These are phyloP conservation scores for Ptychoptera albimana DNA, from an alignment of 2,888 invertebrate species.

Conservation along the genomic window DNA sequence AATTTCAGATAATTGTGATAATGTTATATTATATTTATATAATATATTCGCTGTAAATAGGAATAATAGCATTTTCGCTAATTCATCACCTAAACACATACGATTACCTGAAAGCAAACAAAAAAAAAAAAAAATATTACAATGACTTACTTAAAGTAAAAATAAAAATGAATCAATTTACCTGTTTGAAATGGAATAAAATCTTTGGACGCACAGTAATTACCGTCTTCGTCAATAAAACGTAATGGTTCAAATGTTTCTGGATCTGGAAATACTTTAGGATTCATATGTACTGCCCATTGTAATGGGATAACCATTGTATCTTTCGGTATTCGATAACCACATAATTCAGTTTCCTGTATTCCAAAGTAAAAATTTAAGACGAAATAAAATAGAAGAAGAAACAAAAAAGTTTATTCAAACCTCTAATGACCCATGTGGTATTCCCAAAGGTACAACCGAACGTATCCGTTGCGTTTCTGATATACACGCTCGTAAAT, in stretches of 20 bases:
- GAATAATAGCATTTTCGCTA: conserved; percentile 54
- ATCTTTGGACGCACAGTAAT: conserved; percentile 42
- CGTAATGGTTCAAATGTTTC: conserved; percentile 49
- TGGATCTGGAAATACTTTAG: conserved; percentile 47
- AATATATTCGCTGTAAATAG: conserved; percentile 47
- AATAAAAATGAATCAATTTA: conserved; percentile 21
- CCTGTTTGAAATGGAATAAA: conserved; percentile 77
- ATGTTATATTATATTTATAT: conserved; percentile 35
- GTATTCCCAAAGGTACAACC: conserved; percentile 70
- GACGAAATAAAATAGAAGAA: not conserved
- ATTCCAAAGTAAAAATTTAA: conserved; percentile 6
- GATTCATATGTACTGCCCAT: conserved; percentile 67
- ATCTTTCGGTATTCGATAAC: conserved; percentile 50
- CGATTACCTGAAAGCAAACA: conserved; percentile 47
- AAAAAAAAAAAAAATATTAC: not conserved
- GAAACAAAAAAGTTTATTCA: conserved; percentile 1
- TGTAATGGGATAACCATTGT: conserved; percentile 63
- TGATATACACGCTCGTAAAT: conserved; percentile 55
- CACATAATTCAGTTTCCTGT: conserved; percentile 39
- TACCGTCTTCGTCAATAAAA: conserved; percentile 48
- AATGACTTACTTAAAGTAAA: not conserved
- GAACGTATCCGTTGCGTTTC: conserved; percentile 66
- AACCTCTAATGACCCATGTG: conserved; percentile 53
- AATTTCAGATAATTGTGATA: conserved; percentile 29
- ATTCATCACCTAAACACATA: conserved; percentile 72